Evolutionary conservation across 2,888 invertebrate genomes (phyloP), one percentile per base, ranked within the genome.

Genomic region (Exocentrus adspersus): DNA sequence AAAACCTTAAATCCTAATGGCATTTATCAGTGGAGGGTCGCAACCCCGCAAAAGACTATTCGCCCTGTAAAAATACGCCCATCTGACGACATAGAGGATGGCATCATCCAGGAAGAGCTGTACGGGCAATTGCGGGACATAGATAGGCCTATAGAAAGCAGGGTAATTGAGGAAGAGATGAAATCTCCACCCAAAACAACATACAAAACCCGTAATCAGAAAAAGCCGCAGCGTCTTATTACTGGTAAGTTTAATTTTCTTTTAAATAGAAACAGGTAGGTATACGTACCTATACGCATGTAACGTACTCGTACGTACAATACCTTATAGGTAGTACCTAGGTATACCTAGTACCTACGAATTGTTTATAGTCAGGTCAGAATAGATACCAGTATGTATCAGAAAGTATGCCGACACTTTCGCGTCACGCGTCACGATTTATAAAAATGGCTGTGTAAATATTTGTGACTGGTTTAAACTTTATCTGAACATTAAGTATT

Each of bases 141-240:
- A 17, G 52, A 71, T 42, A 69, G 68, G 65, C 70, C 73, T 20
- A 71, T 61, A 37, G 69, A 73, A 7, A 57, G 72, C 21, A 71
- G 67, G 54, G 62, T 64, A 37, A 56, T 21, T 14, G 45, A 58
- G 50, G 64, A 63, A 10, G 65, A 68, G 4, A 58, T 60, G 57
- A 24, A 52, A 12, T 50, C 46, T 7, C 43, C 52, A 14, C 58
- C 48, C 6, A 51, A 62, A 50, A 16, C n/a, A 24, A 48, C 43
- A 10, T 28, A 6, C 21, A 54, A 28, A 42, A 12, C 17, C 51
- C 51, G 12, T 7, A 51, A 51, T 9, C 30, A 51, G 30, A 51
- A 41, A 42, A 53, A 64, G 81, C 84, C 86, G 48, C 87, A 87
- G 77, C 86, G 86, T 75, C 85, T 86, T 81, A 87, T 87, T 81